Percentiles rank a stretch among this genome's conserved stretches.
phyloP scores from a whole-genome alignment of 2,797 vertebrate species.

The Champsocephalus gunnari region DNA sequence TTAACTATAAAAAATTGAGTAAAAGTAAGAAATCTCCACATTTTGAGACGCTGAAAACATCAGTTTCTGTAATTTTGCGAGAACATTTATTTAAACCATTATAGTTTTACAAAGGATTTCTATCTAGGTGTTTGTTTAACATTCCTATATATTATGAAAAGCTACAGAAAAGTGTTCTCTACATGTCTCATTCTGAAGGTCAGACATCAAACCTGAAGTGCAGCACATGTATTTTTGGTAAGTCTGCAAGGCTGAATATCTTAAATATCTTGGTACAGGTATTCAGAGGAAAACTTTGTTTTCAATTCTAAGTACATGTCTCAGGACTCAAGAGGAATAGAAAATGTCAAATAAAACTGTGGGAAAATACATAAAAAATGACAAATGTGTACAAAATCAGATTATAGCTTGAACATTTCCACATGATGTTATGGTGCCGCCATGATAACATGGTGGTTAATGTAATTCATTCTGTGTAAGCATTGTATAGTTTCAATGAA shows the following conservation, averaged over 20 bases:
- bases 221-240: not conserved
- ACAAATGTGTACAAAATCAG: slow-evolving; percentile 27
- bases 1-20: too few species aligned
- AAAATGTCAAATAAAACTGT: slow-evolving; percentile 15
- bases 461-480: slow-evolving; percentile 23
- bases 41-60: too few species aligned
- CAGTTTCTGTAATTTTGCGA: too few species aligned
- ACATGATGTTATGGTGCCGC: slow-evolving; percentile 16
- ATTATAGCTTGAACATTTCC: slow-evolving; percentile 17
- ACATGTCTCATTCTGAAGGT: not conserved
- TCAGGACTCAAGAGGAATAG: not conserved
- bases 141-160: not conserved
- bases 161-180: not conserved
- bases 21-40: too few species aligned
- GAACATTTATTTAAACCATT: too few species aligned
- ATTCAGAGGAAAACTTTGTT: not conserved
- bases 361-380: slow-evolving; percentile 30
- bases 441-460: slow-evolving; percentile 31
- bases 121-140: not conserved
- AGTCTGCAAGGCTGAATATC: not conserved
- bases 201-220: not conserved
- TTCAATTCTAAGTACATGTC: not conserved
- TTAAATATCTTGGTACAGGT: not conserved
- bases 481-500: slow-evolving; percentile 40
- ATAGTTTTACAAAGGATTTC: not conserved